Percentiles rank a stretch among this genome's conserved stretches.
These are phyloP conservation scores for Metopia argyrocephala DNA, from an alignment of 2,888 invertebrate species.

Conservation along the genomic window DNA sequence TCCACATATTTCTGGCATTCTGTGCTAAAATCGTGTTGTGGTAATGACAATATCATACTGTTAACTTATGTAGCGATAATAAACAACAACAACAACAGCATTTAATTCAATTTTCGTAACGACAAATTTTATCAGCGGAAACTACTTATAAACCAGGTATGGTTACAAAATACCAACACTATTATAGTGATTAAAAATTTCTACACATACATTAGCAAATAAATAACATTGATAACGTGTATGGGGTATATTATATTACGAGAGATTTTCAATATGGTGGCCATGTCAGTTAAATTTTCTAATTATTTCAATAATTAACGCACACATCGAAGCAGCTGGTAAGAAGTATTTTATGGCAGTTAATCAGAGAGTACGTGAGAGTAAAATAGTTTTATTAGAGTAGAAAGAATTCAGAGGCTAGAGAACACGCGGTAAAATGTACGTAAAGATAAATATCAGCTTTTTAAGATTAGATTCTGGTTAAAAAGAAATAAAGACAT, in stretches of 20 bases:
- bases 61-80: conserved; percentile 34
- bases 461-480: too few species aligned
- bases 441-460: too few species aligned
- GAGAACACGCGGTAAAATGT: too few species aligned
- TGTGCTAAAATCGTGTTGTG: not conserved
- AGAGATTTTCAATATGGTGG: conserved; percentile 7
- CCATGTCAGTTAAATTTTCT: not conserved
- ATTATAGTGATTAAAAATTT: conserved; percentile 11
- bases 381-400: not conserved
- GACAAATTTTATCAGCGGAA: conserved; percentile 55
- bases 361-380: not conserved
- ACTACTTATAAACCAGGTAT: conserved; percentile 18
- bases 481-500: too few species aligned
- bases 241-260: too few species aligned
- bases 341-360: not conserved
- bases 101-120: conserved; percentile 51
- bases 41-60: conserved; percentile 10
- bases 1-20: not conserved
- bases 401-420: too few species aligned
- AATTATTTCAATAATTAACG: conserved; percentile 24
- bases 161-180: conserved; percentile 7
- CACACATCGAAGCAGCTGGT: not conserved
- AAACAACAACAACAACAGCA: conserved; percentile 36
- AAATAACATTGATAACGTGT: not conserved
- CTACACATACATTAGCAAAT: not conserved